These are phyloP conservation scores for Conopomorpha cramerella DNA, from an alignment of 1,140 invertebrate genomes.

Conservation along the genomic window DNA sequence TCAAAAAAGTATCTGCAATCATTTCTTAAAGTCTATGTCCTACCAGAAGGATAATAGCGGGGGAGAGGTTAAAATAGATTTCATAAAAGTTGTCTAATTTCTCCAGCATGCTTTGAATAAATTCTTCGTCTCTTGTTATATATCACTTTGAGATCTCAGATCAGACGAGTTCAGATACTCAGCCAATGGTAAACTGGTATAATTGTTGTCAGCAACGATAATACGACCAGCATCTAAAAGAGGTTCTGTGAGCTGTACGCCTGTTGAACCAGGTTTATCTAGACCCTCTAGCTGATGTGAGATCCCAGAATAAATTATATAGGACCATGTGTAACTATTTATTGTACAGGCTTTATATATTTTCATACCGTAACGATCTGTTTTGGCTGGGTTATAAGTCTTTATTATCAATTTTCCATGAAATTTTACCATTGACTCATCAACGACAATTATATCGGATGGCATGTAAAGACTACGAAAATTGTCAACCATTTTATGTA, in stretches of 20 bases:
- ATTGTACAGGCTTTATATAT: slow-evolving; percentile 5
- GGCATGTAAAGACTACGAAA: too few species aligned
- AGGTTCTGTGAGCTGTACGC: slow-evolving; percentile 1
- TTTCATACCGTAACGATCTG: slow-evolving; percentile 8
- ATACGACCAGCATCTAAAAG: slow-evolving; percentile 3
- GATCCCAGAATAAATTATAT: slow-evolving; percentile 4
- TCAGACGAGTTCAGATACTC: too few species aligned
- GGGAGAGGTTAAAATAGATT: too few species aligned
- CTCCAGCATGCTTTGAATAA: too few species aligned
- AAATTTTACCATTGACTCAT: slow-evolving; percentile 7
- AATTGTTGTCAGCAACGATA: slow-evolving; percentile 6
- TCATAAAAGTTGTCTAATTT: too few species aligned
- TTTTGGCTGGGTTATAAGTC: slow-evolving; percentile 4
- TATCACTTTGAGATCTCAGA: too few species aligned
- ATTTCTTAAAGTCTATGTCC: too few species aligned
- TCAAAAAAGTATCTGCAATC: too few species aligned
- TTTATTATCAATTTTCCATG: slow-evolving; percentile 4
- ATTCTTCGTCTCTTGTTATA: too few species aligned
- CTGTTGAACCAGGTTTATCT: slow-evolving; percentile 4
- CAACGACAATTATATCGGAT: slow-evolving; percentile 1
- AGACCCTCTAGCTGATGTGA: not conserved
- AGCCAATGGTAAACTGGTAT: slow-evolving; percentile 7
- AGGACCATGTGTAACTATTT: slow-evolving; percentile 5
- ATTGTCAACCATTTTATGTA: too few species aligned
- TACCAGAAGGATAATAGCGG: too few species aligned